Percentiles rank a stretch among this genome's conserved stretches.
Evolutionary conservation across 2,797 vertebrate species (phyloP).

Genomic region (Danio aesculapii): DNA sequence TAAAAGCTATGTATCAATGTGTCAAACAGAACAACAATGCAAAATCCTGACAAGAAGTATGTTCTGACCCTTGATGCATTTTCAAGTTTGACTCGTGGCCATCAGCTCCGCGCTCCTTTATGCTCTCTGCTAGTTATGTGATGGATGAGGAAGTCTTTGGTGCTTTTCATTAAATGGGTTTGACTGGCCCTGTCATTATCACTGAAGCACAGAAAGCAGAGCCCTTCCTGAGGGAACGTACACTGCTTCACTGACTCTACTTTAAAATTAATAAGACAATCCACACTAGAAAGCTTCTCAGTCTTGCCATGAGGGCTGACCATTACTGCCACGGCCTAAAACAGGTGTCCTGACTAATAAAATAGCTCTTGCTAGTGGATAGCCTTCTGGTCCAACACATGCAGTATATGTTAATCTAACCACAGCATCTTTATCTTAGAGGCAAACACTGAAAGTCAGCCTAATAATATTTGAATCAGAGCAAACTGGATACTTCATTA

Average conservation of each 20-base stretch:
- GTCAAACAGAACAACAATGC: background rate
- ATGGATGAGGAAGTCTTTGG: conserved; percentile 50
- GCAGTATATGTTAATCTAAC: background rate
- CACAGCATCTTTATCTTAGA: background rate
- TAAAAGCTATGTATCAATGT: background rate
- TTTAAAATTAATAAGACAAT: conserved; percentile 65
- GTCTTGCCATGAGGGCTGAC: conserved; percentile 43
- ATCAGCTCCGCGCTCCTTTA: conserved; percentile 46
- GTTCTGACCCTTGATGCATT: conserved; percentile 37
- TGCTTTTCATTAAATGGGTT: conserved; percentile 59
- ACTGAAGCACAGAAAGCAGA: conserved; percentile 46
- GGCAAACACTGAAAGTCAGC: background rate
- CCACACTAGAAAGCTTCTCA: conserved; percentile 35
- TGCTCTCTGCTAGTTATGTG: conserved; percentile 46
- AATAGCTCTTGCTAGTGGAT: background rate
- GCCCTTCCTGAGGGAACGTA: conserved; percentile 22
- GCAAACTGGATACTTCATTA: background rate
- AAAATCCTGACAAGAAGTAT: conserved; percentile 5
- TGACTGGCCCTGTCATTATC: conserved; percentile 64
- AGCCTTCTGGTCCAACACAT: background rate
- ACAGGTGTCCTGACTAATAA: conserved; percentile 11
- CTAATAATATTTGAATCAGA: background rate
- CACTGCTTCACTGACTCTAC: conserved; percentile 36
- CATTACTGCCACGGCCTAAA: conserved; percentile 7
- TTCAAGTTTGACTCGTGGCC: conserved; percentile 43